phyloP scores from a whole-genome alignment of 2,113 vertebrate genomes.

The Cepphus grylle region DNA sequence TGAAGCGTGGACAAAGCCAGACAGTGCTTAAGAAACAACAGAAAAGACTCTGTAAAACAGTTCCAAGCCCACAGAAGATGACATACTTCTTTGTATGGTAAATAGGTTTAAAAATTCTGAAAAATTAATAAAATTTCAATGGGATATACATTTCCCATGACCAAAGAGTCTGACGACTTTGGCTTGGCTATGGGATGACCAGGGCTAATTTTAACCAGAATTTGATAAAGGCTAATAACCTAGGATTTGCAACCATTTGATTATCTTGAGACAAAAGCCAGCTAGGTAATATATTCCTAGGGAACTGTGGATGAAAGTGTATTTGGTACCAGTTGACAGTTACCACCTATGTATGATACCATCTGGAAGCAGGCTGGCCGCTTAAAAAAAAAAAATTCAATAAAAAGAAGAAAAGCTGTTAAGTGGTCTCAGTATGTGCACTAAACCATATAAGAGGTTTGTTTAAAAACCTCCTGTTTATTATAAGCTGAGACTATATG shows the following conservation, averaged over 20 bases:
- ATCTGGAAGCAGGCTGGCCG: not conserved
- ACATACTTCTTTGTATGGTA: not conserved
- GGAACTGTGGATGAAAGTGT: not conserved
- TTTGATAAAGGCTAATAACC: not conserved
- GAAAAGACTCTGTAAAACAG: not conserved
- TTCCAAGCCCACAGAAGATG: not conserved
- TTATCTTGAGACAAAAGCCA: not conserved
- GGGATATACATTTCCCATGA: not conserved
- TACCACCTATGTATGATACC: not conserved
- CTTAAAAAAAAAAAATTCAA: not conserved
- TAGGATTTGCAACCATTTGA: not conserved
- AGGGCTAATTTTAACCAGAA: not conserved
- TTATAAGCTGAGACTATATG: not conserved
- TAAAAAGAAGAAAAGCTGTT: not conserved
- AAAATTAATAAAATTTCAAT: not conserved
- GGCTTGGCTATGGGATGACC: not conserved
- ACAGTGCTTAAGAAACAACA: constrained; percentile 8
- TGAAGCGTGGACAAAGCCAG: constrained; percentile 41
- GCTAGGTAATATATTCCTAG: not conserved
- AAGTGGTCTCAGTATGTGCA: not conserved
- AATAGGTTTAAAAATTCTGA: not conserved
- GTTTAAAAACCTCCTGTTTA: not conserved
- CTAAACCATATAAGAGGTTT: not conserved
- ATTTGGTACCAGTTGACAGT: not conserved
- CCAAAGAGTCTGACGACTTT: not conserved